A percentile compares a stretch with the other conserved stretches of the same genome.
Evolutionary conservation across 2,888 invertebrate genomes (phyloP).

Genomic region (Horisme vitalbata): DNA sequence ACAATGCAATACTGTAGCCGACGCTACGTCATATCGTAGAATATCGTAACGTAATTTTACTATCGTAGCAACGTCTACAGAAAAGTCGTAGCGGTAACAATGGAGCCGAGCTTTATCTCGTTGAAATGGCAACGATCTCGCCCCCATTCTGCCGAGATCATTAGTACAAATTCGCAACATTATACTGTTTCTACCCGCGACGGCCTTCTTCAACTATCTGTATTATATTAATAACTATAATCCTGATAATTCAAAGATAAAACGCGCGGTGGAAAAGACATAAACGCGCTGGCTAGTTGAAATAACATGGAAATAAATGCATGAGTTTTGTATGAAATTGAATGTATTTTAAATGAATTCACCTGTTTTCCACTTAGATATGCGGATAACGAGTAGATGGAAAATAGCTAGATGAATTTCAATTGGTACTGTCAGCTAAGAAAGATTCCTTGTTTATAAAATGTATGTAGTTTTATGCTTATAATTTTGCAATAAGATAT

Average conservation of each 20-base stretch:
- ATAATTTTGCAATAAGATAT: too few relatives aligned
- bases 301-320: slow-evolving; percentile 11
- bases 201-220: slow-evolving; percentile 13
- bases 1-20: too few relatives aligned
- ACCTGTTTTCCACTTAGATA: background rate
- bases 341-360: background rate
- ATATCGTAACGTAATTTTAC: too few relatives aligned
- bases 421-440: background rate
- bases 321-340: slow-evolving; percentile 4
- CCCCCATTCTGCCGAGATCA: slow-evolving; percentile 51
- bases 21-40: background rate
- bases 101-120: slow-evolving; percentile 48
- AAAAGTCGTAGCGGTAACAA: slow-evolving; percentile 27
- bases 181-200: slow-evolving; percentile 25
- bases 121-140: slow-evolving; percentile 56
- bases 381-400: background rate
- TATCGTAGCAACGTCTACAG: background rate
- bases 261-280: slow-evolving; percentile 21
- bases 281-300: slow-evolving; percentile 23
- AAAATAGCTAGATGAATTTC: background rate
- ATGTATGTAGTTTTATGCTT: too few relatives aligned
- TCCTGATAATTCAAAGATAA: background rate
- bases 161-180: slow-evolving; percentile 17
- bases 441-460: too few relatives aligned
- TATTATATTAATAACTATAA: background rate